Base-by-base conservation (phyloP, 2,888 invertebrate genomes). In the Drosophila limbata region DNA sequence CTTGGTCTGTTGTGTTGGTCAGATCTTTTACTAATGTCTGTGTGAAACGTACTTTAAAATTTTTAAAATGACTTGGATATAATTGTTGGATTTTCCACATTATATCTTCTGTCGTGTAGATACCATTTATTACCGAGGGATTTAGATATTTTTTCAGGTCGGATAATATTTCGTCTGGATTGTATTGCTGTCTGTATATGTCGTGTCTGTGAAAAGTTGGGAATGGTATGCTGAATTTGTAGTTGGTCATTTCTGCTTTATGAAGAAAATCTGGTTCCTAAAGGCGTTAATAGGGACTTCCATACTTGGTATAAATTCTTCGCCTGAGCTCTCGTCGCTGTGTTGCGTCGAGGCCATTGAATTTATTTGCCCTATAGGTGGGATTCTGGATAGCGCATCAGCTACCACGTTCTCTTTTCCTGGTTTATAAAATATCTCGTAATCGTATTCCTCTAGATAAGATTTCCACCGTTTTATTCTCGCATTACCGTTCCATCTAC, bases 221-320 rank as follows among this genome's bases (percentile, higher is more conserved):
- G 28, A 28, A 28, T 28, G 28, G 28, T 28, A 28, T 28, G 28
- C 28, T 28, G 28, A 28, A 28, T 2, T 28, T 28, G 28, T 28
- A 28, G 28, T 28, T 8, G 28, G 28, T 28, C 28, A 28, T 28
- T 28, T 28, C 28, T 8, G 28, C 28, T 28, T 28, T 28, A 28
- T 28, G 28, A 51, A 17, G 6, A 68, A 61, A 17, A 77, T 66
- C 60, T 70, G 71, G 42, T 76, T 79, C 64, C 51, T 75, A 25
- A 69, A 77, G 17, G 66, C 69, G n/a, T 73, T 78, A 19, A 28
- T 78, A 9, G 66, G 69, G 10, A 52, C 56, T 64, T 78, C 74
- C 2, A 67, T 31, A 28, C 45, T 56, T 15, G 59, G 67, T 1
- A 81, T 72, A 9, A 77, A 21, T 2, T 73, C 21, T 10, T 73